Percentiles rank a stretch among this genome's conserved stretches.
phyloP scores from a whole-genome alignment of 2,797 vertebrate species.

The Falco naumanni region DNA sequence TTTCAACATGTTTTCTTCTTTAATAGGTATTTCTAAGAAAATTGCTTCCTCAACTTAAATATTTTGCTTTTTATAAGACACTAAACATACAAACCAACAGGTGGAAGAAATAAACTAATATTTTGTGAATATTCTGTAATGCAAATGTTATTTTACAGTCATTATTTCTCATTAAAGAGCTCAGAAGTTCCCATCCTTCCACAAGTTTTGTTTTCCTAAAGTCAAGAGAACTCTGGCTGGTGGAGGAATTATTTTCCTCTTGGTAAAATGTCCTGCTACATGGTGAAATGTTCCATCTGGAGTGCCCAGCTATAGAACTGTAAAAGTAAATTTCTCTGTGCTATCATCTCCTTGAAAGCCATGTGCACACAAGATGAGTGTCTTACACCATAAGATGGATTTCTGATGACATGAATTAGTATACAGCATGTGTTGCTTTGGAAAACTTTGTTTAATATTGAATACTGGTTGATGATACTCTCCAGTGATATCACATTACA shows the following conservation, averaged over 20 bases:
- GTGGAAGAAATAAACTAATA: slow-evolving; percentile 53
- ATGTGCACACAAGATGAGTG: slow-evolving; percentile 52
- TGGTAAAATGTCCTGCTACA: slow-evolving; percentile 13
- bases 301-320: background rate
- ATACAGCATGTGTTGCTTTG: slow-evolving; percentile 48
- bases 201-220: slow-evolving; percentile 45
- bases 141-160: slow-evolving; percentile 39
- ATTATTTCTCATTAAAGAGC: slow-evolving; percentile 23
- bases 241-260: slow-evolving; percentile 55
- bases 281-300: slow-evolving; percentile 56
- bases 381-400: slow-evolving; percentile 24
- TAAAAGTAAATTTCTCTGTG: slow-evolving; percentile 2
- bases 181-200: slow-evolving; percentile 2
- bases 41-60: slow-evolving; percentile 50
- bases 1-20: background rate
- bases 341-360: slow-evolving; percentile 22
- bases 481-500: slow-evolving; percentile 46
- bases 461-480: slow-evolving; percentile 41
- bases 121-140: slow-evolving; percentile 45
- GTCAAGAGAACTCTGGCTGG: slow-evolving; percentile 44
- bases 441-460: slow-evolving; percentile 62
- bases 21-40: slow-evolving; percentile 43
- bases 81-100: slow-evolving; percentile 18
- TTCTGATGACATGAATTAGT: slow-evolving; percentile 39
- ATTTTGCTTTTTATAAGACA: slow-evolving; percentile 21